These are phyloP conservation scores for Bubo blakistoni DNA, from an alignment of 2,113 vertebrate genomes.

Conservation along the genomic window DNA sequence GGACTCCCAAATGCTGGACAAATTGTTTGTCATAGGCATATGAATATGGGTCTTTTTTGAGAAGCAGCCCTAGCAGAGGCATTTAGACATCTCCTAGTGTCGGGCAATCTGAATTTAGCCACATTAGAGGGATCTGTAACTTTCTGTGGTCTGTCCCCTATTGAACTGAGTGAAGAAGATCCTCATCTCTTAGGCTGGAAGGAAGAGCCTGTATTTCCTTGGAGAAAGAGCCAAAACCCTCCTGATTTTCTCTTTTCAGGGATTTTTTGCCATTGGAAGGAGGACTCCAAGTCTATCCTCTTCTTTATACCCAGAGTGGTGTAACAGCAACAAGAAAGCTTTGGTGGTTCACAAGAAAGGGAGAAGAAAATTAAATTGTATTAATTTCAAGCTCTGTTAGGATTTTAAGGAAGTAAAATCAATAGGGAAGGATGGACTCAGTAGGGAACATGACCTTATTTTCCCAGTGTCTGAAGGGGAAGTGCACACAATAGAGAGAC, in stretches of 20 bases:
- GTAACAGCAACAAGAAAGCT: not conserved
- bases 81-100: not conserved
- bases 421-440: conserved; percentile 51
- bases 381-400: conserved; percentile 68
- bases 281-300: not conserved
- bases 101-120: not conserved
- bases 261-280: not conserved
- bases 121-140: not conserved
- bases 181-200: not conserved
- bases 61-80: not conserved
- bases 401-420: conserved; percentile 54
- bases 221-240: not conserved
- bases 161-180: not conserved
- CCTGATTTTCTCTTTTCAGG: not conserved
- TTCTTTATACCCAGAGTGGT: not conserved
- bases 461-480: conserved; percentile 20
- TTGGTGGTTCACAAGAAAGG: not conserved
- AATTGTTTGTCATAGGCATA: not conserved
- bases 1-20: not conserved
- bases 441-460: conserved; percentile 41
- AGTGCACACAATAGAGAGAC: conserved; percentile 10
- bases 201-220: not conserved
- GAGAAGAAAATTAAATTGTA: conserved; percentile 10
- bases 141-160: not conserved
- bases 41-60: not conserved